These are phyloP conservation scores for Saguinus midas DNA, from an alignment of 2,113 vertebrate genomes.

Conservation along the genomic window DNA sequence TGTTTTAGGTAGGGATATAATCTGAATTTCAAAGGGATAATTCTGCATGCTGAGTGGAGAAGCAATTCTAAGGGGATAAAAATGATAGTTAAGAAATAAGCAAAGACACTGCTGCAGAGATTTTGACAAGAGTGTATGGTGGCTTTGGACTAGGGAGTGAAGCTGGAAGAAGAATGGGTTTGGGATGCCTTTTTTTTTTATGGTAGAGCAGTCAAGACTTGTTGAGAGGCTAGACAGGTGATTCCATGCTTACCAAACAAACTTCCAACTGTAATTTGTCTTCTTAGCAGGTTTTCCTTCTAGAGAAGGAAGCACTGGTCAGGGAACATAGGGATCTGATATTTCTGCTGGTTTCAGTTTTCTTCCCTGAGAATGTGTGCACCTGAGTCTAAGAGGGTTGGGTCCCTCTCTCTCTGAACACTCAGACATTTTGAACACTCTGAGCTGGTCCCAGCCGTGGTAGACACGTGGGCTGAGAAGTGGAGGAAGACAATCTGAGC, in stretches of 20 bases:
- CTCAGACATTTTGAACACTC: not conserved
- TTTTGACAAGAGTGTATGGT: not conserved
- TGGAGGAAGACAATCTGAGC: not conserved
- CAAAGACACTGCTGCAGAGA: not conserved
- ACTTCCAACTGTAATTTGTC: not conserved
- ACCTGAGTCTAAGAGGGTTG: not conserved
- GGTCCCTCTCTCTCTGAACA: fast-evolving
- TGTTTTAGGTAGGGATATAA: not conserved
- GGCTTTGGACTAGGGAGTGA: not conserved
- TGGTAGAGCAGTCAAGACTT: not conserved
- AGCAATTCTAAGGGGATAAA: not conserved
- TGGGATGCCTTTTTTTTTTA: not conserved
- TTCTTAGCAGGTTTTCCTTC: not conserved
- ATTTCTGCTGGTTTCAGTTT: not conserved
- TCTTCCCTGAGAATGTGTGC: not conserved
- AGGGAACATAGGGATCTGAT: not conserved
- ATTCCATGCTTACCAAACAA: not conserved
- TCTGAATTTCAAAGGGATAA: not conserved
- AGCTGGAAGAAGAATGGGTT: not conserved
- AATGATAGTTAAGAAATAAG: not conserved
- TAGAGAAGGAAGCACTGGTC: not conserved
- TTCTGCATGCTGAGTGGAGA: not conserved
- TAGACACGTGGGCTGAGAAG: not conserved
- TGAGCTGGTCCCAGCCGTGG: not conserved
- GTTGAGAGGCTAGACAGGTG: not conserved